Base-by-base conservation (phyloP, 92 coral and sea anemone genomes). In the Porites lobata region DNA sequence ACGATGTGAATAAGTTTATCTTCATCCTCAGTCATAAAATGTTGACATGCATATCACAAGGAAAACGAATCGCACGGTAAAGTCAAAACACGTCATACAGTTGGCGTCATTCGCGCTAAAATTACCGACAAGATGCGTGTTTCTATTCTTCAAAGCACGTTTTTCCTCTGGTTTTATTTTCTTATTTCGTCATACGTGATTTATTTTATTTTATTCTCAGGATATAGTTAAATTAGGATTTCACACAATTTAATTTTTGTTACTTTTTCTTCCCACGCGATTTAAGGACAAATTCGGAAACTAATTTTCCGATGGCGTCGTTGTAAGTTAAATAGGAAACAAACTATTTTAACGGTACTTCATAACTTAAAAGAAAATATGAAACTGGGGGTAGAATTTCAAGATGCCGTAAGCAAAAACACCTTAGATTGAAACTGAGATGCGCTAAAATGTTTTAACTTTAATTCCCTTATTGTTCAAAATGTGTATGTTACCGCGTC, bases 151-250 rank as follows among this genome's bases (percentile, higher is more conserved):
- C 65, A 47, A 38, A 3, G 47, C 22, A 63, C 50, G 18, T 32
- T 64, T 65, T 79, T 18, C 57, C 47, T 65, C 58, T 64, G 43
- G n/a, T 19, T 38, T 18, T 79, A 47, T 65, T 14, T 20, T 15
- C 65, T 15, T 51, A 26, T 51, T 80, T 68, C 38, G 18, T 26
- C 56, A 17, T 65, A 13, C 22, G 43, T 65, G 38, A 10, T 50
- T 65, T 56, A 56, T 67, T 81, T 68, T 71, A 54, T 38, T 62
- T 12, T 22, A 47, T 59, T 21, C 29, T 69, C 86, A 81, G 86
- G 86, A 81, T 81, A 69, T 81, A 24, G 57, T 69, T 56, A 56
- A 69, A 81, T 81, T 69, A 56, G 14, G 57, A 53, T 69, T 69
- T 81, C 69, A 80, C 69, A 80, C 75, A 67, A 80, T 67, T 65